These are phyloP conservation scores for Eilema sororculum DNA, from an alignment of 2,888 invertebrate species.

Conservation along the genomic window DNA sequence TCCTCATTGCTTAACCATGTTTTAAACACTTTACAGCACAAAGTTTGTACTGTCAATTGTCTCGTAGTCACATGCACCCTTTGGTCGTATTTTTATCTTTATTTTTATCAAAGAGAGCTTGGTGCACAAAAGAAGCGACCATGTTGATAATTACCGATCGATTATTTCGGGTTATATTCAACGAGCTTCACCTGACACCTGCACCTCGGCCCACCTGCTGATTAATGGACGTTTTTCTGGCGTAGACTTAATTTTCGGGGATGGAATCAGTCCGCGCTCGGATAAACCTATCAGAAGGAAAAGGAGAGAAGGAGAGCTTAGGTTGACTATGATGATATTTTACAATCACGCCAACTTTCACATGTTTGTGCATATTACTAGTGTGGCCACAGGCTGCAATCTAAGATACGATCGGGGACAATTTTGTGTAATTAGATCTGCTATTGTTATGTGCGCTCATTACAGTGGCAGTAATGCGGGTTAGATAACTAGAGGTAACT, in stretches of 20 bases:
- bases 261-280: not conserved
- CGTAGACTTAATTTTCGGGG: not conserved
- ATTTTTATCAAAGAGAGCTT: too few species aligned
- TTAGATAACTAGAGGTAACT: conserved; percentile 43
- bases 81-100: too few species aligned
- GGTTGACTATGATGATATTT: not conserved
- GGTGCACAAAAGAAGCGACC: too few species aligned
- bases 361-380: conserved; percentile 38
- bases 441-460: conserved; percentile 46
- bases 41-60: not conserved
- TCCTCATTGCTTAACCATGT: not conserved
- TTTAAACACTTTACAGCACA: not conserved
- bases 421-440: conserved; percentile 52
- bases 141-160: too few species aligned
- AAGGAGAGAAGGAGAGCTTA: not conserved
- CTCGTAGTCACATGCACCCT: too few species aligned
- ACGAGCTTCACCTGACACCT: not conserved
- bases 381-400: conserved; percentile 47
- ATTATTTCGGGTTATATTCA: not conserved
- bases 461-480: conserved; percentile 33
- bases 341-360: conserved; percentile 43
- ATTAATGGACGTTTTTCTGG: not conserved
- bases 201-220: not conserved
- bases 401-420: conserved; percentile 48
- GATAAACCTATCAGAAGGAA: not conserved